These are phyloP conservation scores for Mactra quadrangularis DNA, from an alignment of 1,140 invertebrate species.

Conservation along the genomic window DNA sequence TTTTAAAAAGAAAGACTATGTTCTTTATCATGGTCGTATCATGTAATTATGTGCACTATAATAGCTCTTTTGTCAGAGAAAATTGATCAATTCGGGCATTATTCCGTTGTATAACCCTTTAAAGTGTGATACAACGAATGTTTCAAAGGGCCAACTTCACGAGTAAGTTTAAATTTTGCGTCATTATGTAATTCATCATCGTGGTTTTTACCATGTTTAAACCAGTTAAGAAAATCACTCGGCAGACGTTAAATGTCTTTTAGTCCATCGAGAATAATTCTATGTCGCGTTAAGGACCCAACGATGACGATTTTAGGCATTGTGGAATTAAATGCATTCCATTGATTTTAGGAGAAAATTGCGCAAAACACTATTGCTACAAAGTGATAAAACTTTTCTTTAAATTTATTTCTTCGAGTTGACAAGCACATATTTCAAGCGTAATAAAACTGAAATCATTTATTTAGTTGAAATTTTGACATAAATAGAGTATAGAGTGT, in stretches of 20 bases:
- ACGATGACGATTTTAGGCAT: constrained; percentile 40
- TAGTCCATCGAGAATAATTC: constrained; percentile 34
- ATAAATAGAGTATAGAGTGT: constrained; percentile 32
- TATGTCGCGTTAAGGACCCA: constrained; percentile 37
- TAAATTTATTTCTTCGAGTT: constrained; percentile 40
- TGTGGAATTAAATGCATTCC: constrained; percentile 41
- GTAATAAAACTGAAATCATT: constrained; percentile 44
- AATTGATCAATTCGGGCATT: constrained; percentile 44
- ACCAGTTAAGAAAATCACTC: constrained; percentile 46
- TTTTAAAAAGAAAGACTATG: constrained; percentile 30
- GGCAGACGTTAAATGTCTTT: constrained; percentile 43
- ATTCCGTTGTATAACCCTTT: constrained; percentile 39
- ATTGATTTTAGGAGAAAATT: constrained; percentile 47
- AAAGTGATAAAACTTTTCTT: constrained; percentile 33
- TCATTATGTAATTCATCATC: constrained; percentile 45
- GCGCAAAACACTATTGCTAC: constrained; percentile 38
- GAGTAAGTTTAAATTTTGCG: constrained; percentile 31
- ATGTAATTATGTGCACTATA: constrained; percentile 35
- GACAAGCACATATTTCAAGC: constrained; percentile 45
- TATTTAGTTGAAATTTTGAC: constrained; percentile 29
- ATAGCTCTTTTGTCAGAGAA: constrained; percentile 22
- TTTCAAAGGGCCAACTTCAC: constrained; percentile 4
- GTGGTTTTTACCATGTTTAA: constrained; percentile 24
- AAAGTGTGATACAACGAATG: constrained; percentile 36
- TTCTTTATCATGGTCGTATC: constrained; percentile 21